These are phyloP conservation scores for Catostomus latipinnis DNA, from an alignment of 2,797 vertebrate species.

Conservation along the genomic window DNA sequence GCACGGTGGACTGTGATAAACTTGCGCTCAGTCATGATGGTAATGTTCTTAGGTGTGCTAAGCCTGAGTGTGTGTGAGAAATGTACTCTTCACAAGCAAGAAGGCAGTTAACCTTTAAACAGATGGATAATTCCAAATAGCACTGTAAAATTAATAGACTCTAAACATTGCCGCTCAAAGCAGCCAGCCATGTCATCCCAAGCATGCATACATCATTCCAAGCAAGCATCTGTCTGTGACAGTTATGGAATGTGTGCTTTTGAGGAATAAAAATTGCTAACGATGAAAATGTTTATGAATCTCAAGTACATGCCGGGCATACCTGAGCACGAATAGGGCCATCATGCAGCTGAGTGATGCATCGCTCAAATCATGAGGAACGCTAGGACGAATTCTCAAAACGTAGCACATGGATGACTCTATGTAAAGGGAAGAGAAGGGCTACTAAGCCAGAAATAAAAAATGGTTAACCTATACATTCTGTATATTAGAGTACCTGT, in stretches of 20 bases:
- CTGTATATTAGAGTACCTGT: too few relatives aligned
- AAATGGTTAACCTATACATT: background rate
- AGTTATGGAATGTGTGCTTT: slow-evolving; percentile 59
- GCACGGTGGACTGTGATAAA: slow-evolving; percentile 58
- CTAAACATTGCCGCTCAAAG: slow-evolving; percentile 71
- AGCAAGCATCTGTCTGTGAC: slow-evolving; percentile 57
- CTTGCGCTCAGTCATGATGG: slow-evolving; percentile 45
- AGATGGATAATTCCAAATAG: slow-evolving; percentile 86
- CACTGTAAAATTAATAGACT: slow-evolving; percentile 86
- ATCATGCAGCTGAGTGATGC: slow-evolving; percentile 12
- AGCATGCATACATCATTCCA: slow-evolving; percentile 52
- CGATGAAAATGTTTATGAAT: slow-evolving; percentile 53
- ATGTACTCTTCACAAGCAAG: slow-evolving; percentile 80
- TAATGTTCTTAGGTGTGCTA: slow-evolving; percentile 29
- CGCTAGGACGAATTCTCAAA: background rate
- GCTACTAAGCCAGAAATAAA: background rate
- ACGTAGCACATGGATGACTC: background rate
- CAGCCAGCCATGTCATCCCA: slow-evolving; percentile 77
- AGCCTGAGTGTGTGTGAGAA: slow-evolving; percentile 73
- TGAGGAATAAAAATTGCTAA: slow-evolving; percentile 60
- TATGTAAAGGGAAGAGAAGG: background rate
- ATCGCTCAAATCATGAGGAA: slow-evolving; percentile 1
- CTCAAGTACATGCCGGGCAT: slow-evolving; percentile 40
- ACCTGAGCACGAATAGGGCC: slow-evolving; percentile 25
- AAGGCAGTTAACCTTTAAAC: slow-evolving; percentile 91